A percentile compares a stretch with the other conserved stretches of the same genome.
Evolutionary conservation across 2,797 vertebrate species (phyloP).

Genomic region (Premnoplex brunnescens): DNA sequence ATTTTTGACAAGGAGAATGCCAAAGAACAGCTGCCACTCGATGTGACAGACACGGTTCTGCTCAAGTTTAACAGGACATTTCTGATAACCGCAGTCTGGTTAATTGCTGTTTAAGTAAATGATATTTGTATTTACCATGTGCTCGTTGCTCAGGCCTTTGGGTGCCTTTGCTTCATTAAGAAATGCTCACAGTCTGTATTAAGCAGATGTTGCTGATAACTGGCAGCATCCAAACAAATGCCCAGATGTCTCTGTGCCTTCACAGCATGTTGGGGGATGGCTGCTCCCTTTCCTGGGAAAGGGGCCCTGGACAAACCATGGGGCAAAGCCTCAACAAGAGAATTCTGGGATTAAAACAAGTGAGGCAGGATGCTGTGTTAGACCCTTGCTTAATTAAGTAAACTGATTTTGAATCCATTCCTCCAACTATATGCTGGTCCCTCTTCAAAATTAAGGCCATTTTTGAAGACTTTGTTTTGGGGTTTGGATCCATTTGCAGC

Average conservation of each 20-base stretch:
- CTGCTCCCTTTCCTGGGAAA: neutral
- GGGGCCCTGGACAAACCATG: neutral
- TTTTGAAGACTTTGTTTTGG: neutral
- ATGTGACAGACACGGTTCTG: neutral
- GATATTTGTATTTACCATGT: conserved; percentile 49
- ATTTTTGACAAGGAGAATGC: neutral
- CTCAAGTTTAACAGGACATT: conserved; percentile 34
- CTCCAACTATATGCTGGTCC: neutral
- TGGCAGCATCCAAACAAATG: neutral
- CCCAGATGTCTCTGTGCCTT: neutral
- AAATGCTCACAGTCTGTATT: conserved; percentile 10
- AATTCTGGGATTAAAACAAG: neutral
- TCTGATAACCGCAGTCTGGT: neutral
- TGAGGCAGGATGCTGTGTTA: neutral
- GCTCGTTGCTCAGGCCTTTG: conserved; percentile 47
- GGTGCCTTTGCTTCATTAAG: conserved; percentile 54
- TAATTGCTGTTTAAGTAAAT: conserved; percentile 49
- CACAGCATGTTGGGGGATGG: neutral
- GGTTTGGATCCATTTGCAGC: neutral
- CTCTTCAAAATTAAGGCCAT: neutral
- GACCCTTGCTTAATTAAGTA: neutral
- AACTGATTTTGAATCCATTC: neutral
- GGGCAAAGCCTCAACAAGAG: neutral
- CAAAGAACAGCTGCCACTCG: neutral
- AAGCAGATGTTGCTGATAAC: conserved; percentile 54